phyloP scores from a whole-genome alignment of 1,140 invertebrate genomes.

The Drosophila pseudoobscura region DNA sequence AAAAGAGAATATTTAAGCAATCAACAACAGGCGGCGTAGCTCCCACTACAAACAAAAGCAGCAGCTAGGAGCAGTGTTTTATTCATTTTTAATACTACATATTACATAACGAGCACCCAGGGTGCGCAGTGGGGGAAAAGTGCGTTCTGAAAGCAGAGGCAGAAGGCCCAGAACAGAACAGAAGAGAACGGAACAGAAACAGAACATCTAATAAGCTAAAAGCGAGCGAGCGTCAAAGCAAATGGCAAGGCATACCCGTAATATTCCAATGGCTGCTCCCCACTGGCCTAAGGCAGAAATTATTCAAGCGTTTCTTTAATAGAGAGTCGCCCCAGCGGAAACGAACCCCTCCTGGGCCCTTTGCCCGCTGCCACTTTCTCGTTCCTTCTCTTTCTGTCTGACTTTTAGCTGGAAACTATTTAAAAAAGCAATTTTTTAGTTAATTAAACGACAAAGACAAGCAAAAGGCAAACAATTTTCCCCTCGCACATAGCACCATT shows the following conservation, averaged over 20 bases:
- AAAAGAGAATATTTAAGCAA: conserved; percentile 77
- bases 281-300: conserved; percentile 66
- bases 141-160: conserved; percentile 3
- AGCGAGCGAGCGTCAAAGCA: conserved; percentile 45
- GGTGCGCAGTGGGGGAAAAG: neutral
- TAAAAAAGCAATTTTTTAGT: conserved; percentile 81
- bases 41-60: neutral
- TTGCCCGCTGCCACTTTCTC: no score
- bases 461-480: conserved; percentile 56
- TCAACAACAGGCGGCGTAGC: conserved; percentile 42
- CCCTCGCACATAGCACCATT: conserved; percentile 49
- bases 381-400: conserved; percentile 15
- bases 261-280: conserved; percentile 57
- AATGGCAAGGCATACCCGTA: conserved; percentile 49
- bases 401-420: conserved; percentile 57
- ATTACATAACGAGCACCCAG: conserved; percentile 57
- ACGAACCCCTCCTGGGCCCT: neutral
- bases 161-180: conserved; percentile 11
- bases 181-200: conserved; percentile 5
- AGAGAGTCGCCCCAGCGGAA: conserved; percentile 34
- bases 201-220: conserved; percentile 59
- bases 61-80: conserved; percentile 35
- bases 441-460: conserved; percentile 82
- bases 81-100: conserved; percentile 76
- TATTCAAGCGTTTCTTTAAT: conserved; percentile 67